Conservation (phyloP, 2,797 vertebrate genomes). For the Gouania willdenowi region DNA sequence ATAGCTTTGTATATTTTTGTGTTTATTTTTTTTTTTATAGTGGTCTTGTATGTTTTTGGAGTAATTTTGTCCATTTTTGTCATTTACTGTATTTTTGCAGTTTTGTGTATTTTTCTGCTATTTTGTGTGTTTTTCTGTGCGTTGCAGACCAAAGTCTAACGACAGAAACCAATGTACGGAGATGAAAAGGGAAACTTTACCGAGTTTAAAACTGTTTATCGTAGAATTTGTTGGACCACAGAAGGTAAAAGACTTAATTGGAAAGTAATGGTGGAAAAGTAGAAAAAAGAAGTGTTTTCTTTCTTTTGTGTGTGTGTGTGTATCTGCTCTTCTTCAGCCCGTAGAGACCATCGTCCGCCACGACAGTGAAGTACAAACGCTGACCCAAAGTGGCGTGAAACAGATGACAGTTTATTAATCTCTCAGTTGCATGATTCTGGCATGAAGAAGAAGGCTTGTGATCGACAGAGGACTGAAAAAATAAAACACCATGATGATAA, state of each 20-base stretch:
- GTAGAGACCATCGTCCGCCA: constrained; percentile 47
- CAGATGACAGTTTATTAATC: constrained; percentile 41
- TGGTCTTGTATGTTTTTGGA: no score
- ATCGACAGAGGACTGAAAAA: no score
- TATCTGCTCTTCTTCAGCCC: constrained; percentile 23
- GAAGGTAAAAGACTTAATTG: constrained; percentile 23
- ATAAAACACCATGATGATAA: constrained; percentile 35
- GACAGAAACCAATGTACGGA: no score
- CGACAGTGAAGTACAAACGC: constrained; percentile 49
- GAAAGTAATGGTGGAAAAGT: constrained; percentile 7
- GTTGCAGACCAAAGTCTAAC: no score
- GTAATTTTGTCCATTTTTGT: no score
- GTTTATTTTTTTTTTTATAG: no score
- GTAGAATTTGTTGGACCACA: constrained; percentile 2
- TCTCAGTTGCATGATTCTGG: constrained; percentile 44
- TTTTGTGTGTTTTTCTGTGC: no score
- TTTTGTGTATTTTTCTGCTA: no score
- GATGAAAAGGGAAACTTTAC: no score
- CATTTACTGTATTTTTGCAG: no score
- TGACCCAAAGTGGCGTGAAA: constrained; percentile 43
- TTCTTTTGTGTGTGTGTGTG: background rate
- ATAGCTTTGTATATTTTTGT: no score
- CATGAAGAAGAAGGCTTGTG: constrained; percentile 29
- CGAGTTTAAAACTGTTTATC: constrained; percentile 6
- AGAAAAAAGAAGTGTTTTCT: constrained; percentile 7